Base-by-base conservation (phyloP, 2,888 invertebrate species). In the Ichneumoninae sp. region DNA sequence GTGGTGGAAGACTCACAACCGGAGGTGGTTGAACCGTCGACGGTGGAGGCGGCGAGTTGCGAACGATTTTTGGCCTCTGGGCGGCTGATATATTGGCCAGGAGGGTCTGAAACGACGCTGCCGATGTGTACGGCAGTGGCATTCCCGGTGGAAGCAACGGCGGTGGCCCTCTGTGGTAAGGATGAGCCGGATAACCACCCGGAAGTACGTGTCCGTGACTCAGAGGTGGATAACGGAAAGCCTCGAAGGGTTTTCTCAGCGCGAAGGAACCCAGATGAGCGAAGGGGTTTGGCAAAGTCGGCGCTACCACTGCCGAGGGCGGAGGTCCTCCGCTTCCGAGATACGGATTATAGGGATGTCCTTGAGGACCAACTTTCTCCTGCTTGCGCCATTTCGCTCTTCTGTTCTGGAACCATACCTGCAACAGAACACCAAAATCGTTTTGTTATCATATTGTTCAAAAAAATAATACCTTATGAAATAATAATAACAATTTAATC, bases 341-440 rank as follows among this genome's bases (percentile, higher is more conserved):
- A 94, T 97, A 98, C 1, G 98, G 97, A 93, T 97, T 98, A 95
- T 98, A 98, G 0, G 98, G 98, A 93, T 98, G 98, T 1, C 96
- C 98, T 91, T 98, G 97, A 0, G 98, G 98, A 0, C 98, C 98
- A 81, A 98, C 98, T 94, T 98, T 98, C 94, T 98, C 98, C 92
- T 98, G 98, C 92, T 98, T 98, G 57, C 98, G 95, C 98, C 98
- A 98, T 94, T 98, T 98, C 68, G 98, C 98, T 57, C 98, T 95
- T 1, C 98, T 95, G 94, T 98, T 98, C 95, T 98, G 98, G 94
- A 98, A 98, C 98, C 98, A 98, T 5, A 98, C 98, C 98, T 98
- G 96, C 0, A 95, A 95, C 90, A 93, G 89, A 78, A 6, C 26
- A 26, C 40, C 4, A 86, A 85, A 86, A 57, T 0, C 63, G 10